These are phyloP conservation scores for Watersipora subatra DNA, from an alignment of 1,140 invertebrate genomes.

Conservation along the genomic window DNA sequence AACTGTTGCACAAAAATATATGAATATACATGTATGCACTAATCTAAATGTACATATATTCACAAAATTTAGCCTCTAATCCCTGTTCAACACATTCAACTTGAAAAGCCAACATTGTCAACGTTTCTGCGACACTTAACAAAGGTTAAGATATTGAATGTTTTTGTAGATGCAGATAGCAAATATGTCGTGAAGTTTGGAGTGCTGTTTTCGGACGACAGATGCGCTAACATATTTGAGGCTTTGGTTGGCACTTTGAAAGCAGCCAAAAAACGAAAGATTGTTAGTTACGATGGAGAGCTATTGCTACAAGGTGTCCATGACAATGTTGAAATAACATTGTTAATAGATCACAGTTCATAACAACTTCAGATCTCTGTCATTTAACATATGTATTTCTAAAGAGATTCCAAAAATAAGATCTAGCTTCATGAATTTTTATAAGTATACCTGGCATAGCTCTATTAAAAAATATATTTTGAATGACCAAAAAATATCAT, in stretches of 20 bases:
- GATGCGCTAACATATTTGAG: conserved; percentile 33
- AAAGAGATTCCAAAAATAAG: no score
- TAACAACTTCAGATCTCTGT: no score
- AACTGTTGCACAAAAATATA: not conserved
- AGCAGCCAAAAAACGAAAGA: conserved; percentile 27
- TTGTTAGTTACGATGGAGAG: conserved; percentile 26
- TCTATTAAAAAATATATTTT: no score
- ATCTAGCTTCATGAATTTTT: no score
- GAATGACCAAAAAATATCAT: no score
- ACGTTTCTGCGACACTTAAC: not conserved
- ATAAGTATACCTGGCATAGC: no score
- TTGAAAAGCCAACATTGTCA: not conserved
- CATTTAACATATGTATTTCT: no score
- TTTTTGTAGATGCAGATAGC: conserved; percentile 19
- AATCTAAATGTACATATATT: no score
- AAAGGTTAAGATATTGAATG: not conserved
- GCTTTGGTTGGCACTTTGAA: conserved; percentile 28
- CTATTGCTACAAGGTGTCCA: conserved; percentile 28
- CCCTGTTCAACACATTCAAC: not conserved
- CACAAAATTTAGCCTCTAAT: not conserved
- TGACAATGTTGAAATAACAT: conserved; percentile 21
- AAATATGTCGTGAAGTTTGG: conserved; percentile 22
- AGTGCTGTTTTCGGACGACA: conserved; percentile 24
- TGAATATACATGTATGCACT: not conserved
- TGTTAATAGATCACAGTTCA: conserved; percentile 14